Evolutionary conservation across 1,140 invertebrate species (phyloP), one percentile per base, ranked within the genome.

Genomic region (Drosophila trapezifrons): DNA sequence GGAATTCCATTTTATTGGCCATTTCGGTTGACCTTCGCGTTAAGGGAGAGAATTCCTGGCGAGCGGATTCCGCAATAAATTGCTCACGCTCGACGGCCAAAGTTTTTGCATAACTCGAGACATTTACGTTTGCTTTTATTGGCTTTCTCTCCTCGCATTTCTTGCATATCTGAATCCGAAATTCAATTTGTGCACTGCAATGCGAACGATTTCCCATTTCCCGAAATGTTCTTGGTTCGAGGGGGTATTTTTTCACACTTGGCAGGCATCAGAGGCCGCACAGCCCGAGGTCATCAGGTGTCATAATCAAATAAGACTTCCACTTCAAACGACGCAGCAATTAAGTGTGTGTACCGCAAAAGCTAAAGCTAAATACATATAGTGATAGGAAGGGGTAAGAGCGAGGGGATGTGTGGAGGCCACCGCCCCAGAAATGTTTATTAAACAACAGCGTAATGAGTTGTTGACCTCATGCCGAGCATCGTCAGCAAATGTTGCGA

Each of bases 1-100:
- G 78, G 81, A 85, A 85, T 85, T 85, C 78, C 82, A 86, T 85
- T 85, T 85, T 86, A 85, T 85, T 85, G 82, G 82, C 82, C 82
- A 85, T 86, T 85, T 85, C 42, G 82, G 82, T 67, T 86, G 82
- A 85, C 82, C 82, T 85, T 85, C 81, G 81, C 59, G 67, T 25
- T 29, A n/a, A 25, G 22, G 22, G 35, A 29, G 35, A 18, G 22
- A 18, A 75, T 79, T 80, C 54, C 59, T 56, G 37, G 18, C 35
- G 59, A 22, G 35, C 45, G 43, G 57, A 85, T 77, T 85, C 77
- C 63, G 47, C 67, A 73, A 80, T 85, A 84, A 84, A 84, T 85
- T 84, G 67, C 80, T 82, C 81, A 66, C 72, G 73, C 77, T 81
- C 64, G 69, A 29, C 56, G 47, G 27, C 55, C 49, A 57, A 78